A percentile compares a stretch with the other conserved stretches of the same genome.
phyloP scores from a whole-genome alignment of 2,888 invertebrate genomes.

The Eristalinus aeneus region DNA sequence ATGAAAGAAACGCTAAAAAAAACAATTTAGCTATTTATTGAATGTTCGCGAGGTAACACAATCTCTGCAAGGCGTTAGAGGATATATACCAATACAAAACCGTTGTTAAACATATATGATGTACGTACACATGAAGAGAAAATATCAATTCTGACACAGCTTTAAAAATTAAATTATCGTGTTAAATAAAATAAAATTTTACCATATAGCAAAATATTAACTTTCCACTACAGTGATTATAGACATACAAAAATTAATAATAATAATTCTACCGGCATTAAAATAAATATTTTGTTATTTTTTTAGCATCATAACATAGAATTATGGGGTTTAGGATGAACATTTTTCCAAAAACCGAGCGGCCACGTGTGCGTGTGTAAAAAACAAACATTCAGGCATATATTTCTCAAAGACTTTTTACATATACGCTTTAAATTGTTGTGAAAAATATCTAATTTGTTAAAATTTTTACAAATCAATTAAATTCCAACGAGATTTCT shows the following conservation, averaged over 20 bases:
- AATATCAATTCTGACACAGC: background rate
- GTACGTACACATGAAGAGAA: background rate
- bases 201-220: conserved; percentile 17
- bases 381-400: background rate
- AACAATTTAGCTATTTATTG: background rate
- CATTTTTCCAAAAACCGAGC: background rate
- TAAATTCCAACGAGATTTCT: background rate
- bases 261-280: background rate
- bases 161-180: background rate
- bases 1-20: conserved; percentile 10
- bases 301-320: background rate
- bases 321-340: background rate
- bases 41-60: too few species aligned
- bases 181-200: background rate
- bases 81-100: background rate
- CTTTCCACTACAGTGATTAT: conserved; percentile 39
- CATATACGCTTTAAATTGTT: conserved; percentile 49
- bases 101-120: background rate
- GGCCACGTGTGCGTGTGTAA: conserved; percentile 1
- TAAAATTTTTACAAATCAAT: background rate
- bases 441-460: conserved; percentile 9
- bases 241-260: background rate
- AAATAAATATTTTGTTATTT: background rate
- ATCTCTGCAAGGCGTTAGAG: too few species aligned
- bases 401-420: conserved; percentile 32